These are phyloP conservation scores for Lacerta viridis DNA, from an alignment of 2,797 vertebrate species.

Conservation along the genomic window DNA sequence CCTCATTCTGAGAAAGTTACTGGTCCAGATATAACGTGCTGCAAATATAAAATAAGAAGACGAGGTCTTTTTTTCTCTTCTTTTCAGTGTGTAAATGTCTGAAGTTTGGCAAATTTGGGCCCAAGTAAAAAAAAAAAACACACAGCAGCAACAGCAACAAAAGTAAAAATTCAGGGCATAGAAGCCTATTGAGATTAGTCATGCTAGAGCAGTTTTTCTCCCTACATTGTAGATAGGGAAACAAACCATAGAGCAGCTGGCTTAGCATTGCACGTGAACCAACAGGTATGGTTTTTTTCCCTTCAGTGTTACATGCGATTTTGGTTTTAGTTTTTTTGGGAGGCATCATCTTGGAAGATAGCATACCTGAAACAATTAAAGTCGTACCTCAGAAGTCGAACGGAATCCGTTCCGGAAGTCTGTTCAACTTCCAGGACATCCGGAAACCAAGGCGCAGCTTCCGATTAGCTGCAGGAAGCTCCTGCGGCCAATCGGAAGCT, in stretches of 20 bases:
- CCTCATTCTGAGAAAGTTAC: constrained; percentile 51
- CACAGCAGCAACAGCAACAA: too few species aligned
- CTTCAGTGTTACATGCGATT: too few species aligned
- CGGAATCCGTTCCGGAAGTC: too few species aligned
- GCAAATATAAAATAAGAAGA: background rate
- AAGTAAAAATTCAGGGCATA: background rate
- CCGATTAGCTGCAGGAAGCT: too few species aligned
- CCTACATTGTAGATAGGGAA: too few species aligned
- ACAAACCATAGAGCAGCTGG: background rate
- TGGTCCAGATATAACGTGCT: background rate
- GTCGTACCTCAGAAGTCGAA: too few species aligned
- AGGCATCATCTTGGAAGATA: background rate
- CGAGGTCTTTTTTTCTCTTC: background rate
- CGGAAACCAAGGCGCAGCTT: too few species aligned
- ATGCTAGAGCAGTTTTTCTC: too few species aligned
- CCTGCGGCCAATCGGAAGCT: too few species aligned
- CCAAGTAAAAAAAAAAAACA: background rate
- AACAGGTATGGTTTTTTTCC: too few species aligned
- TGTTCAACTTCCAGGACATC: too few species aligned
- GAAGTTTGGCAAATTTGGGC: background rate
- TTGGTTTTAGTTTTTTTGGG: background rate
- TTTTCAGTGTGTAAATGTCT: background rate
- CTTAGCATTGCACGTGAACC: background rate
- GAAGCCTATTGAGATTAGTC: background rate
- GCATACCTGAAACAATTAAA: background rate